Evolutionary conservation across 2,113 vertebrate genomes (phyloP).

Genomic region (Ptyas mucosa): DNA sequence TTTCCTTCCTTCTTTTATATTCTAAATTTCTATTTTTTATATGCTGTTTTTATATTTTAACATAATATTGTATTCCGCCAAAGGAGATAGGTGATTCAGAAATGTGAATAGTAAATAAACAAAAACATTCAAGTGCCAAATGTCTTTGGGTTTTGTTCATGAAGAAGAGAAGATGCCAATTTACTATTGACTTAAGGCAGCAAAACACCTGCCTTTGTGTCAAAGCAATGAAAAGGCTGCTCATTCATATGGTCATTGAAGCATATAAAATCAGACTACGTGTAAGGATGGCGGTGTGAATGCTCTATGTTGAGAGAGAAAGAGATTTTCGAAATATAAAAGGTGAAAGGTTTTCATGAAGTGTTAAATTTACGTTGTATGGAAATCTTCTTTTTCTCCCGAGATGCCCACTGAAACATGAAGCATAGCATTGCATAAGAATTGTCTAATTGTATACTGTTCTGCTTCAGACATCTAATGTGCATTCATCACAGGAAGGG

Average conservation of each 20-base stretch:
- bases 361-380: neutral
- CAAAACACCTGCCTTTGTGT: neutral
- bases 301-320: neutral
- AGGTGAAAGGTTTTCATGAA: neutral
- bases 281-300: neutral
- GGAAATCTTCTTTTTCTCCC: neutral
- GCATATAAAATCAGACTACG: neutral
- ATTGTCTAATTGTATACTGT: neutral
- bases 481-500: neutral
- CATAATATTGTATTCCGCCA: neutral
- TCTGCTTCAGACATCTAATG: neutral
- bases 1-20: neutral
- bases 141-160: accelerated
- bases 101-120: neutral
- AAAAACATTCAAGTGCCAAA: neutral
- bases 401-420: neutral
- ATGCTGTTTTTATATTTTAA: neutral
- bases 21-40: neutral
- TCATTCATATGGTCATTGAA: accelerated
- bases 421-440: neutral
- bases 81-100: too few species aligned
- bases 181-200: neutral
- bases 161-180: neutral
- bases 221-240: neutral
- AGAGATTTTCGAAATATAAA: neutral